Evolutionary conservation across 2,113 vertebrate genomes (phyloP).

Genomic region (Eclectus roratus): DNA sequence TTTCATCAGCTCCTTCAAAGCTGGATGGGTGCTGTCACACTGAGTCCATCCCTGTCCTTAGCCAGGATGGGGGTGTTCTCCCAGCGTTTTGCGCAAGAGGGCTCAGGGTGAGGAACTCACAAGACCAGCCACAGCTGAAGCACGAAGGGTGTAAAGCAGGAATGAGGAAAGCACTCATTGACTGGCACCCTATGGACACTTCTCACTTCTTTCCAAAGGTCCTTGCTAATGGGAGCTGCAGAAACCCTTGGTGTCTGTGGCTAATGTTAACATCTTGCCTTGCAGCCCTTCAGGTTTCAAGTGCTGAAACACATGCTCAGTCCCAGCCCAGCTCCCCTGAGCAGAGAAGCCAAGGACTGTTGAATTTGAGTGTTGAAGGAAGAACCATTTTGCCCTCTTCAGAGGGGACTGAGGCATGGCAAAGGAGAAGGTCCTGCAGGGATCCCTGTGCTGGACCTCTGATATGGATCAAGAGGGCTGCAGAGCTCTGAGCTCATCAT

Average conservation of each 20-base stretch:
- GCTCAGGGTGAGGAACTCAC: not conserved
- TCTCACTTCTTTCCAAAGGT: not conserved
- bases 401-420: not conserved
- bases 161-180: not conserved
- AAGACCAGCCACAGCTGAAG: not conserved
- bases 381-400: not conserved
- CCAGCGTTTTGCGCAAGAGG: not conserved
- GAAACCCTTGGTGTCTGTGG: not conserved
- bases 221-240: not conserved
- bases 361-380: not conserved
- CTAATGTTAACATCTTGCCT: not conserved
- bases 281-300: not conserved
- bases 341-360: not conserved
- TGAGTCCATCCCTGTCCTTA: not conserved
- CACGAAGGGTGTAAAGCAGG: not conserved
- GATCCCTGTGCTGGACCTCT: not conserved
- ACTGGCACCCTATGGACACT: accelerated
- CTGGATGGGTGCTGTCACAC: not conserved
- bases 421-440: accelerated
- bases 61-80: not conserved
- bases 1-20: not conserved
- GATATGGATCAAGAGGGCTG: not conserved
- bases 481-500: accelerated
- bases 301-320: not conserved
- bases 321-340: not conserved